These are phyloP conservation scores for Tretioscincus oriximinensis DNA, from an alignment of 2,113 vertebrate species.

Conservation along the genomic window DNA sequence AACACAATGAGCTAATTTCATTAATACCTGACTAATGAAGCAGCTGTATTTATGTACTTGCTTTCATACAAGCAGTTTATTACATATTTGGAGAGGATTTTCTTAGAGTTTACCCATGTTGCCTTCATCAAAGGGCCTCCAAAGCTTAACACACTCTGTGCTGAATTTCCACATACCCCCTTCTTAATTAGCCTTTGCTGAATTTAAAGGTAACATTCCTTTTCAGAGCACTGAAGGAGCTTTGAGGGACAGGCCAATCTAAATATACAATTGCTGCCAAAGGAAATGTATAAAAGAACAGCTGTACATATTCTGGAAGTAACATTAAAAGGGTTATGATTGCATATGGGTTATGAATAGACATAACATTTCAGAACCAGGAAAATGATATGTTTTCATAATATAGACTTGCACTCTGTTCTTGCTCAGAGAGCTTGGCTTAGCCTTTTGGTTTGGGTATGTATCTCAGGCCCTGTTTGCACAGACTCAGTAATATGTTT, in stretches of 20 bases:
- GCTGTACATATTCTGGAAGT: neutral
- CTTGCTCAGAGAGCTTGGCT: neutral
- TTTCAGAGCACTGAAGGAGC: neutral
- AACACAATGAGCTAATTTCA: too few species aligned
- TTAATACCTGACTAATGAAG: neutral
- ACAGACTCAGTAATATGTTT: too few species aligned
- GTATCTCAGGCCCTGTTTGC: neutral
- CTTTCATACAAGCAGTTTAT: neutral
- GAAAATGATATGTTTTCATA: neutral
- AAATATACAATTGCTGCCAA: neutral
- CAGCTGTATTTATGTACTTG: neutral
- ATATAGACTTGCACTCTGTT: neutral
- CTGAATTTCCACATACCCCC: neutral
- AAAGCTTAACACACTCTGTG: neutral
- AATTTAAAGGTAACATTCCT: neutral
- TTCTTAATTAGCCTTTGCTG: neutral
- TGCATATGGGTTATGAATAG: neutral
- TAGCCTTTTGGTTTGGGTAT: neutral
- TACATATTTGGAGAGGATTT: neutral
- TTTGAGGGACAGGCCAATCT: slow-evolving; percentile 8
- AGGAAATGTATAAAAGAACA: neutral
- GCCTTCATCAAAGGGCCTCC: neutral
- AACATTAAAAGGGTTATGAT: neutral
- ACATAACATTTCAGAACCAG: neutral
- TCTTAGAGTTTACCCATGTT: neutral